These are phyloP conservation scores for Mormyrops boulengeri DNA, from an alignment of 2,797 vertebrate species.

Conservation along the genomic window DNA sequence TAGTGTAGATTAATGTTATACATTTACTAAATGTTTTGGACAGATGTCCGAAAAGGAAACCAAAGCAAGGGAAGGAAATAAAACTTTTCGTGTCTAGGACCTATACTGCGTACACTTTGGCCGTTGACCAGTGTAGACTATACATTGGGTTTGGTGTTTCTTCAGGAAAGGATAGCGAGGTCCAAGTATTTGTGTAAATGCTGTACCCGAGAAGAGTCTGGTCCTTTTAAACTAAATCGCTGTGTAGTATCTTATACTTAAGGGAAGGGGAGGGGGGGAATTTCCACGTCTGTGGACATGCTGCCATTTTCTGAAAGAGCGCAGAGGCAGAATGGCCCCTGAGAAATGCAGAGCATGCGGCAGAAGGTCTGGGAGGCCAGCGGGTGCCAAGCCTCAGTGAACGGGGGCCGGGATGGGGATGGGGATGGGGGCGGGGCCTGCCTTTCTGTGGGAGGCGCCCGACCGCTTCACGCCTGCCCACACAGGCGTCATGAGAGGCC, in stretches of 20 bases:
- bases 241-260: neutral
- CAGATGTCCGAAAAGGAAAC: neutral
- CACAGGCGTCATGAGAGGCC: neutral
- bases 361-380: neutral
- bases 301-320: neutral
- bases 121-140: neutral
- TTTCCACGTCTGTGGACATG: neutral
- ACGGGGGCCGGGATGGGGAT: neutral
- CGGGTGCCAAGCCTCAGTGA: neutral
- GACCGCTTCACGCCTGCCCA: neutral
- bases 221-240: neutral
- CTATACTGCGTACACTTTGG: neutral
- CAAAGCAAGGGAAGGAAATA: neutral
- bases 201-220: neutral
- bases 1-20: neutral
- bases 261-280: neutral
- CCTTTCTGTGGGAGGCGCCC: neutral
- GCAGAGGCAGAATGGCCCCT: conserved; percentile 1
- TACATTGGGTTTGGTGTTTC: neutral
- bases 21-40: neutral
- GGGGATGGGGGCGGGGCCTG: neutral
- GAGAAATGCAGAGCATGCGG: neutral
- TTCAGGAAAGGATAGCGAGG: neutral
- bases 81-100: neutral
- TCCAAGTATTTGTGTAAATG: neutral